These are phyloP conservation scores for Sebastiscus albofasciatus DNA, from an alignment of 2,797 vertebrate genomes.

Conservation along the genomic window DNA sequence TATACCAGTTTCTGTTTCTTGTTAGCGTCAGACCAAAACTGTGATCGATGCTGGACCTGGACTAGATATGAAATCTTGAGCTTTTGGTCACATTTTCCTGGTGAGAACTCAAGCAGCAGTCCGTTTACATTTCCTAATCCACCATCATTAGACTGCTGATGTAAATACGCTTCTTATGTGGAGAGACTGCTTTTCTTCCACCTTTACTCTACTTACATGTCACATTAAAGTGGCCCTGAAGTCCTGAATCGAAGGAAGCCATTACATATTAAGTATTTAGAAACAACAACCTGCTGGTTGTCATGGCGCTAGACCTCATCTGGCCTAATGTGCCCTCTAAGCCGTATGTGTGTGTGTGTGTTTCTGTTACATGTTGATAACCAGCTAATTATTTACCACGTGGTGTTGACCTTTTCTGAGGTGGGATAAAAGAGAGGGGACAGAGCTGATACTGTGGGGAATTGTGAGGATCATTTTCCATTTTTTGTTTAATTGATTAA, in stretches of 20 bases:
- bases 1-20: neutral
- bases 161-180: neutral
- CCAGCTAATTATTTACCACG: constrained; percentile 53
- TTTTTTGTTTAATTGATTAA: neutral
- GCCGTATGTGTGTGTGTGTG: neutral
- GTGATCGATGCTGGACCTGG: neutral
- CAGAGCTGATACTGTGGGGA: constrained; percentile 2
- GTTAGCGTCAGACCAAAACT: neutral
- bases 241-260: constrained; percentile 11
- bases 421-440: neutral
- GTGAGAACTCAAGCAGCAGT: neutral
- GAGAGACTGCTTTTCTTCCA: neutral
- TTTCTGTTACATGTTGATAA: neutral
- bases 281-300: constrained; percentile 10
- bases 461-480: neutral
- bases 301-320: constrained; percentile 19
- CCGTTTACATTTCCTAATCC: neutral
- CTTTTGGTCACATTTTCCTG: neutral
- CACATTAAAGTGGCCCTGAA: neutral
- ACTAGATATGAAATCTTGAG: neutral
- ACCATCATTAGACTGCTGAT: neutral
- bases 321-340: neutral
- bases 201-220: neutral
- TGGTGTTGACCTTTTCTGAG: constrained; percentile 39
- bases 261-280: neutral